These are phyloP conservation scores for Melanotaenia trifasciata DNA, from an alignment of 2,797 vertebrate species.

Conservation along the genomic window DNA sequence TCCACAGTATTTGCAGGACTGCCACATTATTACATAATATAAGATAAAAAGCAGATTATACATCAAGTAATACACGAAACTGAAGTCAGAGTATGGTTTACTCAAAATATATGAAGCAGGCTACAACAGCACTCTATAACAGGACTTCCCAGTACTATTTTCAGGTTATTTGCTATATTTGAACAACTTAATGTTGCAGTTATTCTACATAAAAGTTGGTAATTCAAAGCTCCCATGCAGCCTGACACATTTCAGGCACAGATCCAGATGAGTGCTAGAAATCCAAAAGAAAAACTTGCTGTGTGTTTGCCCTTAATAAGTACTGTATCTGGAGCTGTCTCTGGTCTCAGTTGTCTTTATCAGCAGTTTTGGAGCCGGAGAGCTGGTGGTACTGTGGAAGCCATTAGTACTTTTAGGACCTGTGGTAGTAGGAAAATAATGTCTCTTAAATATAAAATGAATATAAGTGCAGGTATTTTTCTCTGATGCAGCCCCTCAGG, in stretches of 20 bases:
- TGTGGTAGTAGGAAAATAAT: neutral
- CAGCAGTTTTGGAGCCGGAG: conserved; percentile 72
- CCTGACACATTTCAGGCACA: neutral
- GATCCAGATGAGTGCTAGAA: neutral
- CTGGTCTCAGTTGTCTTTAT: conserved; percentile 80
- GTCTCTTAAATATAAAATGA: neutral
- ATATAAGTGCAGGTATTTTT: neutral
- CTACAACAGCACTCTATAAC: neutral
- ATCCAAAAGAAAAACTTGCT: neutral
- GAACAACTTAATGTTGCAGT: neutral
- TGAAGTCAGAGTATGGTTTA: rapidly evolving
- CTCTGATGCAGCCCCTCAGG: neutral
- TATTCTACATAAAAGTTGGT: conserved; percentile 8
- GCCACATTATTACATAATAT: neutral
- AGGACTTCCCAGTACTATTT: neutral
- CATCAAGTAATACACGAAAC: neutral
- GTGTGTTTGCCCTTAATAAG: conserved; percentile 50
- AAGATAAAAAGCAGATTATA: conserved; percentile 5
- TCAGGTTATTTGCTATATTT: neutral
- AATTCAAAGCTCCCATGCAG: neutral
- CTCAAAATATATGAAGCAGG: neutral
- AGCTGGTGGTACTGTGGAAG: conserved; percentile 57
- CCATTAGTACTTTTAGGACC: conserved; percentile 69
- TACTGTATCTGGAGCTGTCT: conserved; percentile 72
- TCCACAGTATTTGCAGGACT: neutral